Evolutionary conservation across 2,113 vertebrate genomes (phyloP), one percentile per base, ranked within the genome.

Genomic region (Noturus placidus): DNA sequence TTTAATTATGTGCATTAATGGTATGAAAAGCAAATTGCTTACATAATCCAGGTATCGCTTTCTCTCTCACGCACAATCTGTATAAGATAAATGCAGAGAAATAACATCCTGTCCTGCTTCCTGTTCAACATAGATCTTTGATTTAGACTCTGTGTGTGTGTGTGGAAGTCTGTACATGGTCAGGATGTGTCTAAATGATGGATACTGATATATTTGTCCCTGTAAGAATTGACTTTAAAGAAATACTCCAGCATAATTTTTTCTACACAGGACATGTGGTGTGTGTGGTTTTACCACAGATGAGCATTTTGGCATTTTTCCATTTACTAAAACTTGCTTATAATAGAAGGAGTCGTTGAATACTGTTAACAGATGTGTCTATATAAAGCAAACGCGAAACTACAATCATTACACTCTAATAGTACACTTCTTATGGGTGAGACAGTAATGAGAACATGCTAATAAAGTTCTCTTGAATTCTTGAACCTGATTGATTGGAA

Each of bases 171-270:
- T 86, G 72, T 52, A 61, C 81, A 72, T 81, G 84, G 74, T 84
- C 84, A 88, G 85, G 65, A 79, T 88, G 54, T 80, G 74, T 90
- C 87, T 65, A 74, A 42, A 77, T 38, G 35, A 61, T 38, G 65
- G 56, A 89, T 87, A 65, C 33, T n/a, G 14, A 27, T 27, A 83
- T 69, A 80, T 79, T 46, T 70, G 22, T 81, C 67, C n/a, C 56
- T 82, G 77, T 87, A 54, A 76, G 17, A 82, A 56, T 35, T 70
- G 38, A 82, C 86, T 88, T 89, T 82, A 67, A 70, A 11, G 57
- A n/a, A 76, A 76, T 4, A 25, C 20, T 27, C 20, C 38, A 14
- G 38, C 4, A 5, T 27, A 46, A 25, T 76, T 76, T 76, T 50
- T 50, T 50, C 25, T 83, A 69, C 15, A 42, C 0, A 9, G 17